Evolutionary conservation across 1,140 invertebrate species (phyloP).

Genomic region (Cryptotermes secundus): DNA sequence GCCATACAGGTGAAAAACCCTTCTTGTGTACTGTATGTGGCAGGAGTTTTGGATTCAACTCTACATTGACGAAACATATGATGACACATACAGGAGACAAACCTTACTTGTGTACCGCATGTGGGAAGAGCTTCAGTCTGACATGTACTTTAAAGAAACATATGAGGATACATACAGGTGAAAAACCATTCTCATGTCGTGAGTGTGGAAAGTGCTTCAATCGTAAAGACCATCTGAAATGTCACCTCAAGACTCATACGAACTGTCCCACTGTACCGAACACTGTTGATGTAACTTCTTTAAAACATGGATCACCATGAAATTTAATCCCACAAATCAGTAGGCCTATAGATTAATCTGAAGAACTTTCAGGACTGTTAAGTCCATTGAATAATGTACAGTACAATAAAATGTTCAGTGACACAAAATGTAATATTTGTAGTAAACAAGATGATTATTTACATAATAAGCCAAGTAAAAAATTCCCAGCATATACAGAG

Average conservation of each 20-base stretch:
- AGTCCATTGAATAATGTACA: no score
- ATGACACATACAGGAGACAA: not conserved
- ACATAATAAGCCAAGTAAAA: no score
- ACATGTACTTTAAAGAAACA: not conserved
- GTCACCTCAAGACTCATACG: not conserved
- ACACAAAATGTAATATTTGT: no score
- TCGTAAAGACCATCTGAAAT: slow-evolving; percentile 19
- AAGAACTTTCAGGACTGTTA: no score
- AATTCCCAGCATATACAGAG: no score
- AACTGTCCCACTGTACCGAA: not conserved
- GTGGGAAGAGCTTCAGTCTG: slow-evolving; percentile 2
- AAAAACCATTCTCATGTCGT: not conserved
- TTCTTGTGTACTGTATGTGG: not conserved
- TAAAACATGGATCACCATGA: not conserved
- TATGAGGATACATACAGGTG: slow-evolving; percentile 7
- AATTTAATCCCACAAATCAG: no score
- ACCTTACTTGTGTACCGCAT: not conserved
- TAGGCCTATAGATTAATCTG: no score
- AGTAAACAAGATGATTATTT: no score
- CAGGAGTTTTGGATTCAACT: not conserved
- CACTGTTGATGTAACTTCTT: not conserved
- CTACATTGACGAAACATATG: not conserved
- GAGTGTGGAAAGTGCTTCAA: slow-evolving; percentile 19
- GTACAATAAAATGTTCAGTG: no score
- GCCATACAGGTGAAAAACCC: slow-evolving; percentile 11